Evolutionary conservation across 2,113 vertebrate genomes (phyloP), one percentile per base, ranked within the genome.

Genomic region (Todiramphus saurophagus): DNA sequence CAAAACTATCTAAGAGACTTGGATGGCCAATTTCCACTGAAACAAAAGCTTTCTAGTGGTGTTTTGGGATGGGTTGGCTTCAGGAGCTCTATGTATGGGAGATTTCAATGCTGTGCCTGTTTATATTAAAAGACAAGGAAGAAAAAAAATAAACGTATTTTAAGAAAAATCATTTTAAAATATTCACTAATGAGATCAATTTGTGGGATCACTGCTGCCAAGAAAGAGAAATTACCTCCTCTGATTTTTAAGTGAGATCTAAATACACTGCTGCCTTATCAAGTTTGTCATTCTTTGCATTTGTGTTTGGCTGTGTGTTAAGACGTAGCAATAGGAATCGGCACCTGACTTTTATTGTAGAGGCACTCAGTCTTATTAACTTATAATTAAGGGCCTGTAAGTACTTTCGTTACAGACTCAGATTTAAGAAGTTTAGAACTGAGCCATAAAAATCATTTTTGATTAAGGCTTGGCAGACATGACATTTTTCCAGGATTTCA

Each of bases 391-490:
- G 17, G 13, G 3, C 15, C 59, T 93, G 9, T 90, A 94, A 96
- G 62, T 14, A 59, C 82, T 97, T 96, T 90, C 37, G 86, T 91
- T 51, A 68, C 53, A 87, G 35, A 76, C 21, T 19, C 53, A 88
- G 39, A 66, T 87, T 96, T 91, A 86, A 90, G 44, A 83, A 79
- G 33, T 83, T 67, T 41, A 79, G 85, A 90, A 89, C 6, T 85
- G 37, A 81, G 25, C 14, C 83, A 84, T 44, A 87, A 87, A 96
- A 90, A 80, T 62, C 63, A 84, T 60, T 89, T 94, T 92, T 97
- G 18, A 63, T 44, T 75, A 92, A 93, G 62, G 11, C 33, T 95
- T 93, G 89, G 46, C 66, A 90, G 66, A 53, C 13, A 27, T 18
- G 12, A 48, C 31, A 46, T 77, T 55, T 95, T 69, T 37, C 39